Evolutionary conservation across 2,888 invertebrate species (phyloP), one percentile per base, ranked within the genome.

Genomic region (Notodonta ziczac): DNA sequence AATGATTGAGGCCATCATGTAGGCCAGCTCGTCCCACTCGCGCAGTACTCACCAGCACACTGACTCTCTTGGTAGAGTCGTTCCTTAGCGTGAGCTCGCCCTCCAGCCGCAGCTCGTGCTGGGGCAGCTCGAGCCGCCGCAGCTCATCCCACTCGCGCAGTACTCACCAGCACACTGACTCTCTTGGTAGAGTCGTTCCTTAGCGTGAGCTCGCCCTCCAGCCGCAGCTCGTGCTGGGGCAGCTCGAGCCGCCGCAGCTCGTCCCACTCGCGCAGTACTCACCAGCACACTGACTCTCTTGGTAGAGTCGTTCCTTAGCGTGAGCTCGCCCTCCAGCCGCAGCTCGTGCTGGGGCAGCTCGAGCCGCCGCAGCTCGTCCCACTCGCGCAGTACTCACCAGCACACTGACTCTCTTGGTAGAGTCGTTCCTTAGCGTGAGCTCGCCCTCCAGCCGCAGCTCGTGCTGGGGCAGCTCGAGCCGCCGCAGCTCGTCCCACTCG

Each of bases 131-230:
- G 8, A 93, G 70, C 0, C 87, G 73, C 2, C 87, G 67, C 57
- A 91, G 75, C 63, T 91, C 93, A 9, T 92, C 91, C 84, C 82
- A 86, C 72, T 90, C 89, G 0, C 39, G 39, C 39, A 39, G 39
- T 39, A 39, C 39, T 39, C 39, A 68, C 55, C 39, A 76, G 83
- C 2, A 81, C 80, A 9, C 91, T 88, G 5, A 93, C 79, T 61
- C 94, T 65, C 80, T 94, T 93, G 73, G 69, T 82, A 61, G 92
- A 91, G 74, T 94, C 93, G 3, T 77, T 77, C 35, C 86, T 83
- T 52, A 94, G 53, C 59, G 93, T 93, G 81, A 90, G 80, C 6
- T 93, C 93, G 0, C 81, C 72, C 40, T 74, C 65, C 58, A 93
- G 69, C 16, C 76, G 71, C 10, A 71, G 73, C 4, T 85, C 71